Evolutionary conservation across 2,797 vertebrate genomes (phyloP).

Genomic region (Siniperca obscura): DNA sequence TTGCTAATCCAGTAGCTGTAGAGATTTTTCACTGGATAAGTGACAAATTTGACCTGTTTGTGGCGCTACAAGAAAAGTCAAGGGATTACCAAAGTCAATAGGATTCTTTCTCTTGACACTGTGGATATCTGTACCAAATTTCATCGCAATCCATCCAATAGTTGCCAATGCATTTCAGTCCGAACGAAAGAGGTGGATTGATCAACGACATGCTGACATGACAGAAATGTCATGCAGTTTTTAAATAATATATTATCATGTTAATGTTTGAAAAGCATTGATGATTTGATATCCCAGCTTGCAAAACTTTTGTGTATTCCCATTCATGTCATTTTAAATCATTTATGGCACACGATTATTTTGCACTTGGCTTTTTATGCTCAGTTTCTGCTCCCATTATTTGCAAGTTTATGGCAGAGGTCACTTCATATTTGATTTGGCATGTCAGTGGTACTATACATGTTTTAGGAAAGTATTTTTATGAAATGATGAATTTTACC

Average conservation of each 20-base stretch:
- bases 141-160: background rate
- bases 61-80: background rate
- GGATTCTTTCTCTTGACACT: background rate
- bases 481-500: no score
- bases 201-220: background rate
- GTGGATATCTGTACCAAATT: background rate
- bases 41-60: background rate
- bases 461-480: no score
- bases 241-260: constrained; percentile 3
- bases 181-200: background rate
- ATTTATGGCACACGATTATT: background rate
- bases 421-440: no score
- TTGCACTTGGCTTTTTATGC: background rate
- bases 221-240: background rate
- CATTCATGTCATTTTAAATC: background rate
- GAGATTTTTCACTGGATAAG: background rate
- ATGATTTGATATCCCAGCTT: background rate
- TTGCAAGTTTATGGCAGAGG: background rate
- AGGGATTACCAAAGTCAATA: no score
- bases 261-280: constrained; percentile 4
- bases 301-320: background rate
- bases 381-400: background rate
- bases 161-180: background rate
- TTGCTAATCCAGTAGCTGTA: background rate
- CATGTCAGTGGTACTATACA: no score